Evolutionary conservation across 64 coral and sea anemone species (phyloP).

Genomic region (Dendronephthya gigantea): DNA sequence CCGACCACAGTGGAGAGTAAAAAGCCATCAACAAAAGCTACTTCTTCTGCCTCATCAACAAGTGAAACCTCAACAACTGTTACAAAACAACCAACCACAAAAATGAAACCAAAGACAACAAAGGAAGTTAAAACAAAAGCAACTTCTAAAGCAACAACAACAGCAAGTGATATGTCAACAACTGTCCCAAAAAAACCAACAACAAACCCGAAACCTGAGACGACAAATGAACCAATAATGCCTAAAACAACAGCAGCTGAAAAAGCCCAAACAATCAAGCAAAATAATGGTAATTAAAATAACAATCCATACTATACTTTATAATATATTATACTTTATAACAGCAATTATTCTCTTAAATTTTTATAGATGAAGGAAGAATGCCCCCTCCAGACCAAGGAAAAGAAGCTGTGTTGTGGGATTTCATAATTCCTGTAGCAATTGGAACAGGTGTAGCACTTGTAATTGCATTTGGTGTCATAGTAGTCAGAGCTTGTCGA

Average conservation of each 20-base stretch:
- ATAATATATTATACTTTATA: background rate
- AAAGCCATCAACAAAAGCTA: background rate
- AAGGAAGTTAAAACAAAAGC: too few relatives aligned
- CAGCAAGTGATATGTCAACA: background rate
- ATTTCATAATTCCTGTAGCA: constrained; percentile 78
- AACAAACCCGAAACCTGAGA: background rate
- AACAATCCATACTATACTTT: background rate
- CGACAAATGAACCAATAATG: background rate
- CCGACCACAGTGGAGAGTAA: too few relatives aligned
- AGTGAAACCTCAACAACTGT: background rate
- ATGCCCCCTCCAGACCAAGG: background rate
- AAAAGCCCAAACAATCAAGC: background rate
- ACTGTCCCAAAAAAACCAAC: background rate
- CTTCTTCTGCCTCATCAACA: constrained; percentile 17
- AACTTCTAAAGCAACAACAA: background rate
- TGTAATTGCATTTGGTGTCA: constrained; percentile 59
- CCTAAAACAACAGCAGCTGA: background rate
- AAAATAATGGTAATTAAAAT: background rate
- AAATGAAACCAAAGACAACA: too few relatives aligned
- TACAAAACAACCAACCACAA: too few relatives aligned
- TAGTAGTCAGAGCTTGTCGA: constrained; percentile 70
- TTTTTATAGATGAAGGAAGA: background rate
- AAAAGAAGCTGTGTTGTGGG: constrained; percentile 66
- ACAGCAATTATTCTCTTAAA: background rate
- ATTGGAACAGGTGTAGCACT: constrained; percentile 60